Evolutionary conservation across 2,113 vertebrate species (phyloP), one percentile per base, ranked within the genome.

Genomic region (Carassius carassius): DNA sequence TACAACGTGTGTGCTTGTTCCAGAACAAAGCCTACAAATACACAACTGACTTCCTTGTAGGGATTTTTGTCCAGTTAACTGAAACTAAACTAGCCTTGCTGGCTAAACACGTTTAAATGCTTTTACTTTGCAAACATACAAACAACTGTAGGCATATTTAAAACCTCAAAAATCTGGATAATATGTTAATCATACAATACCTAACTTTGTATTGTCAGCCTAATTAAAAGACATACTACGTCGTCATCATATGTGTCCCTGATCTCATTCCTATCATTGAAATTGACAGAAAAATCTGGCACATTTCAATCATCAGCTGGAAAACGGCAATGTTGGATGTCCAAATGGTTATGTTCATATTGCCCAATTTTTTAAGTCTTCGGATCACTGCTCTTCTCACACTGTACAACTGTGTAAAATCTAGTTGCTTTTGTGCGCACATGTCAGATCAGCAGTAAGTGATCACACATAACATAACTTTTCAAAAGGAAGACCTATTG

Each of bases 101-200:
- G 70, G 70, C 21, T 73, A 73, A 73, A 73, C 70, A 73, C 13
- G 41, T 73, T 73, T 47, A 14, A 73, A 47, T 47, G 12, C 10
- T 41, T 44, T n/a, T 12, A 72, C 37, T 44, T 72, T 6, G n/a
- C 12, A 47, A 72, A 74, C 41, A 47, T 14, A 47, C n/a, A 62
- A 10, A 62, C 11, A 62, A 23, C 60, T 4, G 21, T 19, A 41
- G 32, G 35, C 3, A 70, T 19, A 70, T 41, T 70, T 41, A 21
- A 70, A 69, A 8, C 65, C 7, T 1, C 8, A 4, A 21, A 12
- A 10, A 37, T 70, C 1, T 41, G 35, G 1, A 11, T n/a, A 72
- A 44, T 13, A 10, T 13, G 10, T 72, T 41, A 41, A 72, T 44
- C 4, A 41, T 13, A 72, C 35, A 41, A 72, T 72, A 44, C 37